Evolutionary conservation across 2,888 invertebrate genomes (phyloP).

Genomic region (Cheilosia grossa): DNA sequence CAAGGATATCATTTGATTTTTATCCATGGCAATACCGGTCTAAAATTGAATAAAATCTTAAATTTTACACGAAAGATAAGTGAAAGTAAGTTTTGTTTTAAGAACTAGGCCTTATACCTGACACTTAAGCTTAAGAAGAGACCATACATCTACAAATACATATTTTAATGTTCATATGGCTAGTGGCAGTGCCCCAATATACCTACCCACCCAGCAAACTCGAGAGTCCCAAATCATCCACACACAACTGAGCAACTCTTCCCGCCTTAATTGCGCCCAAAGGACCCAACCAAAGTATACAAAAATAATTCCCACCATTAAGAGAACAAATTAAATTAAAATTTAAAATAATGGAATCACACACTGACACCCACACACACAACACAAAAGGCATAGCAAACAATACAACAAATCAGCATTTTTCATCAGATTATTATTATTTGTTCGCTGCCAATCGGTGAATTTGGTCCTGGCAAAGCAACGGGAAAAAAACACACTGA

Average conservation of each 20-base stretch:
- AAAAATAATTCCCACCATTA: conserved; percentile 52
- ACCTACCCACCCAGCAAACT: too few relatives aligned
- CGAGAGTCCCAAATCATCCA: too few relatives aligned
- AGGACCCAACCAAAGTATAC: background rate
- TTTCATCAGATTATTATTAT: conserved; percentile 67
- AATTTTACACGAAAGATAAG: too few relatives aligned
- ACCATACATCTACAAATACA: too few relatives aligned
- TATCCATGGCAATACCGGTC: too few relatives aligned
- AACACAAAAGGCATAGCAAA: background rate
- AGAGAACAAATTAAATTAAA: conserved; percentile 72
- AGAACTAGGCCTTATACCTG: too few relatives aligned
- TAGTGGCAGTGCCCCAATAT: too few relatives aligned
- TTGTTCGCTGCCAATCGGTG: conserved; percentile 59
- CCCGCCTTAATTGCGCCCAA: background rate
- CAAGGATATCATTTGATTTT: too few relatives aligned
- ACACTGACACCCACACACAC: background rate
- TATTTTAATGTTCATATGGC: too few relatives aligned
- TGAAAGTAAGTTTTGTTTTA: too few relatives aligned
- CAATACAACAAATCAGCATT: conserved; percentile 66
- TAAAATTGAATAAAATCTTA: too few relatives aligned
- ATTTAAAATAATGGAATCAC: conserved; percentile 69
- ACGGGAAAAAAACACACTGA: background rate
- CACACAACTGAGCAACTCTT: background rate
- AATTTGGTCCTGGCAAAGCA: conserved; percentile 25
- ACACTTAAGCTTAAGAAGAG: too few relatives aligned